Evolutionary conservation across 2,888 invertebrate genomes (phyloP), one percentile per base, ranked within the genome.

Genomic region (Parnassius apollo): DNA sequence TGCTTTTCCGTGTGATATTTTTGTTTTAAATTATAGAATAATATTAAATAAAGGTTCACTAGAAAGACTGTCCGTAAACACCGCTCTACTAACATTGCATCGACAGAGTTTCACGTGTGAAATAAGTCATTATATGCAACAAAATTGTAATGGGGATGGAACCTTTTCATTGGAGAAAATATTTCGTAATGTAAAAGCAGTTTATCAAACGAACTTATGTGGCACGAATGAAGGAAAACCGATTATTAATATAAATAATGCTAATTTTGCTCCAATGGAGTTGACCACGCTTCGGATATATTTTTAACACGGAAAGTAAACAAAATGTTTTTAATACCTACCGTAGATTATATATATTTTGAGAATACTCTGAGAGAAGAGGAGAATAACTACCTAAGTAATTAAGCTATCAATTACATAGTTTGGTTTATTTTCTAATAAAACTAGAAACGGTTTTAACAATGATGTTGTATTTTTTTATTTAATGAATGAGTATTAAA

Each of bases 1-100:
- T 8, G 69, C 82, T 2, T 87, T 88, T 70, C 90, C 90, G 2
- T 89, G 90, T 69, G 89, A 89, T 68, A 76, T 88, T 3, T 68
- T 75, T 0, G 68, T 90, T n/a, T 58, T 90, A 1, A 89, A 83
- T 67, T 90, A 78, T 62, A 82, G 90, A 69, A 66, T 76, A 13
- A 62, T 80, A 44, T 64, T 83, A 42, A 72, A 75, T 42, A 76
- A 70, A 69, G 69, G 63, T 2, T 63, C 68, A 7, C 55, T 71
- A 18, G 67, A 70, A 42, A 66, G 77, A 62, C 67, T 69, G 11
- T 66, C 66, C 51, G 76, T 82, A 1, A 81, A 71, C 57, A 66
- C 78, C 2, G 86, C 85, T 0, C 68, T 90, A 11, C 69, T 91
- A 71, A 79, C 78, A 11, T 68, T 90, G 18, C 87, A 90, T 50